Conservation (phyloP, 2,797 vertebrate genomes). For the Antrozous pallidus region DNA sequence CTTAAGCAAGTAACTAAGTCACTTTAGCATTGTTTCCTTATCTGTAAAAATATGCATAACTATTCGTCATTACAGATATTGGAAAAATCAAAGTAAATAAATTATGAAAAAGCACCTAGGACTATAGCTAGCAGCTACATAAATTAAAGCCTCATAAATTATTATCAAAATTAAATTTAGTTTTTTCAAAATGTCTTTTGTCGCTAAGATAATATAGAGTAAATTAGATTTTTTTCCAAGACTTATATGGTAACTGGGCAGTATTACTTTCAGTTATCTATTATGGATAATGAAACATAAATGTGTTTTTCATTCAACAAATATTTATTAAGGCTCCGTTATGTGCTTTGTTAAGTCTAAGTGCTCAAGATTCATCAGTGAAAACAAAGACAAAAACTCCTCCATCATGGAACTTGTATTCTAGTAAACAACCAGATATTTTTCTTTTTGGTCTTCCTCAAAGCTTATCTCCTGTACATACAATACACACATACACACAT, state of each 20-base stretch:
- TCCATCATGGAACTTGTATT: background rate
- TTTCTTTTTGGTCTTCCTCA: background rate
- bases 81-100: background rate
- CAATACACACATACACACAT: background rate
- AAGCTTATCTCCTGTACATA: background rate
- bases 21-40: background rate
- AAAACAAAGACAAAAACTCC: background rate
- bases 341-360: background rate
- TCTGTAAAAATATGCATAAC: background rate
- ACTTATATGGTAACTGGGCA: background rate
- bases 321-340: background rate
- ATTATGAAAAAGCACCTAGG: background rate
- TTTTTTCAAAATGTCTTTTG: conserved; percentile 17
- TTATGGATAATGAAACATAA: conserved; percentile 8
- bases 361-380: background rate
- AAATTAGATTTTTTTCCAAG: background rate
- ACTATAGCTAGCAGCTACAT: background rate
- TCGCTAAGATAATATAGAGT: conserved; percentile 10
- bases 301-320: background rate
- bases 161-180: conserved; percentile 28
- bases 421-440: background rate
- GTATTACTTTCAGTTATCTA: background rate
- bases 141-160: background rate
- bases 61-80: background rate
- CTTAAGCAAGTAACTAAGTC: background rate